Evolutionary conservation across 2,797 vertebrate genomes (phyloP), one percentile per base, ranked within the genome.

Genomic region (Darevskia mixta): DNA sequence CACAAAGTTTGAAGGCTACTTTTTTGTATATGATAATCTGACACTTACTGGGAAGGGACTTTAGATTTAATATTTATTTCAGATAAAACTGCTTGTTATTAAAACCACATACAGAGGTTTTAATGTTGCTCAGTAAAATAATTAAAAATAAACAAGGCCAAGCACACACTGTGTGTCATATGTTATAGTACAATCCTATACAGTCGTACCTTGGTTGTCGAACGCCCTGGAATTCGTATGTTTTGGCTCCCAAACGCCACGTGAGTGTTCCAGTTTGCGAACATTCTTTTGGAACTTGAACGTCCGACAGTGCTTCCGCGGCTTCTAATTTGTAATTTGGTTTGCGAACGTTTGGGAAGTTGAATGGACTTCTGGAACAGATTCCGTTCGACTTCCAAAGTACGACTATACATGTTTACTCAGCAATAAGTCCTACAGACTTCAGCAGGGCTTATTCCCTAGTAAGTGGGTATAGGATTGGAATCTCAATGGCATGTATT

Each of bases 401-500:
- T 15, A 55, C 49, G 13, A 55, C 13, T 55, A 55, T 55, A 61
- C 58, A 18, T 61, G n/a, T 29, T 32, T 71, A 55, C 13, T 35
- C 25, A 84, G 32, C 58, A 58, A 18, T 84, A 55, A 15, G 27
- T 38, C 38, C 23, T n/a, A 75, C 35, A 84, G 71, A 84, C 8
- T 17, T 58, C 55, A 32, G 15, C 7, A 3, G 43, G 17, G 29
- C 17, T 79, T 79, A 79, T 49, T 45, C 11, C 11, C 72, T 13
- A n/a, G 32, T 38, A 73, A 84, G 11, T 9, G 25, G 23, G 49
- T 10, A 75, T 27, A 75, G 15, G 49, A 38, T 29, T 75, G 71
- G 55, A 84, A 58, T 13, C 71, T 92, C 94, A 95, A 92, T 93
- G 90, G 95, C 94, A 94, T 86, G 88, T 86, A 93, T 82, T 91